A percentile compares a stretch with the other conserved stretches of the same genome.
Evolutionary conservation across 1,140 invertebrate species (phyloP).

Genomic region (Proctacanthus coquilletti): DNA sequence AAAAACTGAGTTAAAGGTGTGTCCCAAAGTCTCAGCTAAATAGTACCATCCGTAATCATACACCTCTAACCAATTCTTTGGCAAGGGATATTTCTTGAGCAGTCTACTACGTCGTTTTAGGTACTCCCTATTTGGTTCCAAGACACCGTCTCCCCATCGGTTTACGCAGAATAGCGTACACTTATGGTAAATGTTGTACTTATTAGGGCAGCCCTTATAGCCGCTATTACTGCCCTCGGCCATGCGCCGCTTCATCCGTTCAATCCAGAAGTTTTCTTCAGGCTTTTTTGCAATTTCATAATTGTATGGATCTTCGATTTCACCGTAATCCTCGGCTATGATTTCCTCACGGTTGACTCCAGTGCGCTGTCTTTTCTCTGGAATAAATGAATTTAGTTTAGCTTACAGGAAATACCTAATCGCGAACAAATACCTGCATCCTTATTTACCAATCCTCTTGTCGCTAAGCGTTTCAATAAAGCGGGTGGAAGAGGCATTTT

Average conservation of each 20-base stretch:
- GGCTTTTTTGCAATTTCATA: constrained; percentile 16
- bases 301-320: constrained; percentile 16
- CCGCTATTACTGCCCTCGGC: constrained; percentile 44
- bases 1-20: constrained; percentile 7
- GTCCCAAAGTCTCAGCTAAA: constrained; percentile 9
- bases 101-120: constrained; percentile 57
- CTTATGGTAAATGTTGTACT: constrained; percentile 87
- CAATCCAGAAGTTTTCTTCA: constrained; percentile 34
- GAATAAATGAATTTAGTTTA: constrained; percentile 6
- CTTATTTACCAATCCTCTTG: constrained; percentile 58
- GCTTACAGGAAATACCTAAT: constrained; percentile 6
- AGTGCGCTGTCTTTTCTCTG: constrained; percentile 30
- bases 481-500: constrained; percentile 76
- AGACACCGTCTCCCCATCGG: constrained; percentile 65
- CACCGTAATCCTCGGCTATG: constrained; percentile 76
- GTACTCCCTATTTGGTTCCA: constrained; percentile 57
- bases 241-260: constrained; percentile 32
- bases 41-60: constrained; percentile 59
- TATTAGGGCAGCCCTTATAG: constrained; percentile 84
- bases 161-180: constrained; percentile 81
- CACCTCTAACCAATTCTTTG: constrained; percentile 82
- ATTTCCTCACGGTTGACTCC: constrained; percentile 62
- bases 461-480: constrained; percentile 67
- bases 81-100: constrained; percentile 79
- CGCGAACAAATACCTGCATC: constrained; percentile 22